Conservation (phyloP, 2,113 vertebrate genomes). For the Pluvialis apricaria region DNA sequence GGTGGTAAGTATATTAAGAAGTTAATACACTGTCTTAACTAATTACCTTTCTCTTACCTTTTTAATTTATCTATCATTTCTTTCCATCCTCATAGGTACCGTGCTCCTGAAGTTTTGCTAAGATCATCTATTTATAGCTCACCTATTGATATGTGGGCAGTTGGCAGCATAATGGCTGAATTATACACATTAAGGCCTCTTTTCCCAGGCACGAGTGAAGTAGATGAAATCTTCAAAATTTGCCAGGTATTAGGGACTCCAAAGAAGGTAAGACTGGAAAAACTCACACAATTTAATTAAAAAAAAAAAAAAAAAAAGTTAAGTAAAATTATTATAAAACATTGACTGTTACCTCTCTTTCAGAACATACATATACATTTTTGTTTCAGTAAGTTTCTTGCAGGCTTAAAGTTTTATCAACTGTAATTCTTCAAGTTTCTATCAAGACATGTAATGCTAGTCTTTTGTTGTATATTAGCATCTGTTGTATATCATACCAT, state of each 20-base stretch:
- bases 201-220: slow-evolving; percentile 97
- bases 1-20: slow-evolving; percentile 81
- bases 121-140: slow-evolving; percentile 91
- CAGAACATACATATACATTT: neutral
- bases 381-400: neutral
- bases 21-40: neutral
- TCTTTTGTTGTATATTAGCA: neutral
- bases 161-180: slow-evolving; percentile 98
- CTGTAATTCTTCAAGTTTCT: neutral
- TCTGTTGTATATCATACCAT: neutral
- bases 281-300: neutral
- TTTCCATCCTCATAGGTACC: slow-evolving; percentile 79
- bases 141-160: slow-evolving; percentile 96
- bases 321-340: neutral
- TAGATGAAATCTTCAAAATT: slow-evolving; percentile 99
- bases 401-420: neutral
- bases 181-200: slow-evolving; percentile 93
- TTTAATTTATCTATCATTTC: neutral
- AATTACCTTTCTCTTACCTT: neutral
- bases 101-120: slow-evolving; percentile 94
- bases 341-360: neutral
- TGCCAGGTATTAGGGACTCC: slow-evolving; percentile 97
- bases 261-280: slow-evolving; percentile 82
- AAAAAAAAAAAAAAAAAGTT: neutral
- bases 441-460: neutral